These are phyloP conservation scores for Lepidochitona cinerea DNA, from an alignment of 2,888 invertebrate genomes.

Conservation along the genomic window DNA sequence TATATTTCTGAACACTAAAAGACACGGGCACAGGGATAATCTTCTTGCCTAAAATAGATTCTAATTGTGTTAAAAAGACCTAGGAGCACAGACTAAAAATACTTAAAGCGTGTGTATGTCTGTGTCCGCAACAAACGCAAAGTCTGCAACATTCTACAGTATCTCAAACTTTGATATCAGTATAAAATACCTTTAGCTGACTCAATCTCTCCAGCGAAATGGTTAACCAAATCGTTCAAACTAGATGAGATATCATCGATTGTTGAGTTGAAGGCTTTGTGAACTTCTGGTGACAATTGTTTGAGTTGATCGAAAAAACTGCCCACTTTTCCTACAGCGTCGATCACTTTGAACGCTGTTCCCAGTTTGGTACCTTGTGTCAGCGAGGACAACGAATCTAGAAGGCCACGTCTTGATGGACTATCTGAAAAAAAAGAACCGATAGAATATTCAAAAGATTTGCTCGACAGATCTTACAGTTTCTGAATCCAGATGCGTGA, in stretches of 20 bases:
- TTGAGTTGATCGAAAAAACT: constrained; percentile 10
- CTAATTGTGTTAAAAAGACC: too few relatives aligned
- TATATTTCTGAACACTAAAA: too few relatives aligned
- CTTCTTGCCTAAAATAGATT: too few relatives aligned
- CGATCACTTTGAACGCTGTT: constrained; percentile 14
- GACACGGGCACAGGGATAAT: too few relatives aligned
- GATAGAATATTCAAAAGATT: too few relatives aligned
- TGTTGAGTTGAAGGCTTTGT: constrained; percentile 9
- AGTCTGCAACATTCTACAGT: not conserved
- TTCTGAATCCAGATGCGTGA: too few relatives aligned
- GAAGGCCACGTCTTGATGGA: not conserved
- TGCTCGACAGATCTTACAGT: too few relatives aligned
- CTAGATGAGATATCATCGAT: constrained; percentile 9
- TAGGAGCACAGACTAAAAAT: too few relatives aligned
- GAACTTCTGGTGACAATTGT: constrained; percentile 5
- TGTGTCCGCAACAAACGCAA: too few relatives aligned
- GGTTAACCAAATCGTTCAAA: constrained; percentile 1
- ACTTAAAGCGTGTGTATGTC: too few relatives aligned
- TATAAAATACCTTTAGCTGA: not conserved
- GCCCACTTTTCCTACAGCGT: constrained; percentile 12
- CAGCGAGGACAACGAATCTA: not conserved
- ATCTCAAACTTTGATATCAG: not conserved
- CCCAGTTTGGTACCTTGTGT: constrained; percentile 13
- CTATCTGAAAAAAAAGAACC: not conserved
- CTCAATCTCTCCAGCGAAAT: not conserved